Base-by-base conservation (phyloP, 2,888 invertebrate species). In the Meta bourneti region DNA sequence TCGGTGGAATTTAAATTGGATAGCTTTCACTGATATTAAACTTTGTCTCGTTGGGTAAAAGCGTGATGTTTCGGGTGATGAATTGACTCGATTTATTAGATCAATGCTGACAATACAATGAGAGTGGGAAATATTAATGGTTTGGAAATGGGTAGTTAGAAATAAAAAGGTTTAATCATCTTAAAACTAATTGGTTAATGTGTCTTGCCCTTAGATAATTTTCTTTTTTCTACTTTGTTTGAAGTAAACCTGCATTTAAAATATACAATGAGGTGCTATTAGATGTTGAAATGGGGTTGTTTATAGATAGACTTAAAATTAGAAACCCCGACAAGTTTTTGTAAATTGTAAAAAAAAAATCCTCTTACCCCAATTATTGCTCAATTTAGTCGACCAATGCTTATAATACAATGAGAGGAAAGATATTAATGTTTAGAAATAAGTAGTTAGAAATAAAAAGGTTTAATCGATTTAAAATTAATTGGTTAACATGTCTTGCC, bases 1-100 rank as follows among this genome's bases (percentile, higher is more conserved):
- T 78, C 2, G n/a, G 52, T 52, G 52, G 78, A 78, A 52, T 78
- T 78, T 78, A 78, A 78, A 78, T 78, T 78, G 78, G 9, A 19
- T 19, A 48, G 13, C 75, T 13, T 75, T 48, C 20, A 7, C 78
- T 52, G 19, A 52, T 54, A 78, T 78, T 52, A 78, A 78, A 78
- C 20, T 54, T 52, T 78, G 52, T 54, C 51, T 78, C 78, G 9
- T 16, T 61, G 61, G 61, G 61, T 34, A 34, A 34, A 34, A 34
- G 34, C 34, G 34, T 61, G 61, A 61, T 16, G 61, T 11, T 61
- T 61, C 13, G 13, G 6, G 61, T 61, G 61, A 61, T 61, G 61
- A 61, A 61, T 61, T 9, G 61, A 9, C 5, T 11, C 61, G 8
- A 9, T 61, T 61, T 61, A 61, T 61, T 16, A 9, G 61, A 61